These are phyloP conservation scores for Anarhynchus alexandrinus DNA, from an alignment of 2,113 vertebrate species.

Conservation along the genomic window DNA sequence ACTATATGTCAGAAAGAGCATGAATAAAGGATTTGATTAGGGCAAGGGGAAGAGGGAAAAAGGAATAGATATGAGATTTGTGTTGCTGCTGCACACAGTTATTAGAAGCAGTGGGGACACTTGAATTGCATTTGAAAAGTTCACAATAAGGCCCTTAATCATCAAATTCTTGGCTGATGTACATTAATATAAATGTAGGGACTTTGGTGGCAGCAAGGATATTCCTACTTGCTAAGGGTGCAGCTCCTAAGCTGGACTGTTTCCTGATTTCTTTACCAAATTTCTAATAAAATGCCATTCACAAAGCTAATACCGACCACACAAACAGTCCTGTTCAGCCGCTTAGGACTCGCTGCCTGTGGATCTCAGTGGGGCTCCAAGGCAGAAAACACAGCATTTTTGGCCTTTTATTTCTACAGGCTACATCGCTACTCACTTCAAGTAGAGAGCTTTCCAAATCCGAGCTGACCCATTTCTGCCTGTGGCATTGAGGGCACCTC, in stretches of 20 bases:
- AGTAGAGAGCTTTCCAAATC: conserved; percentile 28
- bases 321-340: not conserved
- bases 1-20: conserved; percentile 16
- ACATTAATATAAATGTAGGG: not conserved
- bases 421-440: not conserved
- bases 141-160: not conserved
- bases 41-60: not conserved
- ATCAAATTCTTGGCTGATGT: not conserved
- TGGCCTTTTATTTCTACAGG: not conserved
- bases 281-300: not conserved
- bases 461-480: conserved; percentile 38
- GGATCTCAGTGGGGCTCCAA: not conserved
- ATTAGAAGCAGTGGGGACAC: not conserved
- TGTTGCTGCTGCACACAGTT: not conserved
- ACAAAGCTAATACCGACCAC: not conserved
- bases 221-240: not conserved
- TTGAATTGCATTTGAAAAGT: not conserved
- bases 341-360: not conserved
- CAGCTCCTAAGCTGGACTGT: not conserved
- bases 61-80: not conserved
- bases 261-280: not conserved
- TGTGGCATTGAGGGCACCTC: not conserved
- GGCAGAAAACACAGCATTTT: not conserved
- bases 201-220: not conserved
- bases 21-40: conserved; percentile 52